These are phyloP conservation scores for Daphoenositta chrysoptera DNA, from an alignment of 2,113 vertebrate species.

Conservation along the genomic window DNA sequence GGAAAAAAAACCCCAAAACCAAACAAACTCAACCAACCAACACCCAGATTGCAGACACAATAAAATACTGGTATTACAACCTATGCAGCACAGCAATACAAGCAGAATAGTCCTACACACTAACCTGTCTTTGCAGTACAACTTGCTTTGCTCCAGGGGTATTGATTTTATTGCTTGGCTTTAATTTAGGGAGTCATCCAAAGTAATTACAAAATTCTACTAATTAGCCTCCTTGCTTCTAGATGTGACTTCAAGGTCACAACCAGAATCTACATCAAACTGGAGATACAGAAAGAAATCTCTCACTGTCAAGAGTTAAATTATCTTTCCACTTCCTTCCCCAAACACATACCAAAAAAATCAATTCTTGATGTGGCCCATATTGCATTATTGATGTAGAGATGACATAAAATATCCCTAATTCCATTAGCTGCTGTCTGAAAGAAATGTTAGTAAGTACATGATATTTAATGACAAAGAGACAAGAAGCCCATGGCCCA, in stretches of 20 bases:
- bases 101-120: background rate
- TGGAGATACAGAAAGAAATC: background rate
- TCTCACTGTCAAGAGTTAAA: background rate
- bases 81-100: background rate
- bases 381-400: conserved; percentile 61
- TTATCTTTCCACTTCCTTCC: background rate
- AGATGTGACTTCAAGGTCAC: conserved; percentile 21
- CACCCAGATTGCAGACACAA: background rate
- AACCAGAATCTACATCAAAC: background rate
- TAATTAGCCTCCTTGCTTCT: background rate
- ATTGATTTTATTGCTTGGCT: background rate
- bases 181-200: background rate
- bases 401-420: conserved; percentile 54
- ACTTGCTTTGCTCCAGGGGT: background rate
- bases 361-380: conserved; percentile 30
- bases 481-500: background rate
- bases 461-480: background rate
- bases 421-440: conserved; percentile 59
- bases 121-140: background rate
- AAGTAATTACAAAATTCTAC: background rate
- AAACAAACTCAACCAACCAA: background rate
- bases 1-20: background rate
- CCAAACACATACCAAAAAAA: conserved; percentile 7
- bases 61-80: background rate
- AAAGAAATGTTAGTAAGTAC: conserved; percentile 22